phyloP scores from a whole-genome alignment of 2,113 vertebrate genomes.

The Turnix velox region DNA sequence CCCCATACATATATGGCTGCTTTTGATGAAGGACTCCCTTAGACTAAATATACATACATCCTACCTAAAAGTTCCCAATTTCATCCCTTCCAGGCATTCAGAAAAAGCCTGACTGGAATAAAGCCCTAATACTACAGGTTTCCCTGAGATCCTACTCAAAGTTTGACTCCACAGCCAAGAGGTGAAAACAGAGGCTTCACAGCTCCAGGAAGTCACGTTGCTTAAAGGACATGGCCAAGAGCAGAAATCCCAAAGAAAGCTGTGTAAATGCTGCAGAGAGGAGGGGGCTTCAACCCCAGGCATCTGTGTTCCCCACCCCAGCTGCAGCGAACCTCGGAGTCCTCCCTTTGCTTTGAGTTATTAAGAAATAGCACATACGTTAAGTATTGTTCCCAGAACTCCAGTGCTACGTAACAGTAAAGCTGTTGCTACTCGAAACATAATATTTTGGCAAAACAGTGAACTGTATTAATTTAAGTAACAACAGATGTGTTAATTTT shows the following conservation, averaged over 20 bases:
- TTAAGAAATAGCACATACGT: background rate
- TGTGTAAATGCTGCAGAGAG: background rate
- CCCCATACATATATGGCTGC: background rate
- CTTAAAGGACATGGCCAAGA: background rate
- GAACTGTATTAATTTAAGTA: background rate
- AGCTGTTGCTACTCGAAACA: constrained; percentile 4
- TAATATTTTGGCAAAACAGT: background rate
- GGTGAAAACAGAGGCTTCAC: background rate
- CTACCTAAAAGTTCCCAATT: background rate
- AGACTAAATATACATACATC: background rate
- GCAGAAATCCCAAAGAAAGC: background rate
- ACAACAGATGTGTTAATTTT: constrained; percentile 56
- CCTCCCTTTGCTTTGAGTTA: background rate
- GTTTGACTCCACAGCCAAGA: background rate
- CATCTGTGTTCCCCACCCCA: background rate
- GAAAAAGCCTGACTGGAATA: background rate
- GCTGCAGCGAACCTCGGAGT: background rate
- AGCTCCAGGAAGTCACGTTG: background rate
- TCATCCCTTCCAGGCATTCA: background rate
- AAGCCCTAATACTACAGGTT: background rate
- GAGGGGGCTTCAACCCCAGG: background rate
- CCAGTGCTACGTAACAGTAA: background rate
- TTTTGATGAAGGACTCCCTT: background rate
- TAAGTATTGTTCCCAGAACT: background rate
- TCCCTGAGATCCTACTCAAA: background rate